Conservation (phyloP, 2,888 invertebrate species). For the Pediacus dermestoides region DNA sequence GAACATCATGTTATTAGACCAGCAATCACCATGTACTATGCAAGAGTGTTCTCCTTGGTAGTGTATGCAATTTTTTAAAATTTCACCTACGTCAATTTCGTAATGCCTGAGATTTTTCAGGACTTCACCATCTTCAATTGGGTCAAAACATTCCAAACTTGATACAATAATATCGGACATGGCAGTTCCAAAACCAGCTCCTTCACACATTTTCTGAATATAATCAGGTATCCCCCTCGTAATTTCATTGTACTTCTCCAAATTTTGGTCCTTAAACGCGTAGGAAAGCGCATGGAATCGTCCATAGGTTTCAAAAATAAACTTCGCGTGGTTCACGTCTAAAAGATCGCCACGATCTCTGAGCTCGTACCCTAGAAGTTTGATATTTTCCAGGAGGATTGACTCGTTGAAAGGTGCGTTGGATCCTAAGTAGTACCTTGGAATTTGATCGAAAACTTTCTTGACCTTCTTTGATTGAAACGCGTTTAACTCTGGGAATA, state of each 20-base stretch:
- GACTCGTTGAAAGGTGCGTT: background rate
- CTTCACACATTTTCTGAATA: too few species aligned
- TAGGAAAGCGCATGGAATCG: slow-evolving; percentile 5
- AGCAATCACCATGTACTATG: slow-evolving; percentile 25
- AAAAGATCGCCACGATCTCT: background rate
- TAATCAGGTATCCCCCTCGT: too few species aligned
- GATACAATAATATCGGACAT: too few species aligned
- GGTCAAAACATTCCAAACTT: background rate
- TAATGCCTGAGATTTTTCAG: slow-evolving; percentile 5
- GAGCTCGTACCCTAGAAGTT: background rate
- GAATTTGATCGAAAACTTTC: slow-evolving; percentile 1
- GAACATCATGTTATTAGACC: slow-evolving; percentile 28
- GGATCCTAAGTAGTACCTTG: slow-evolving; percentile 1
- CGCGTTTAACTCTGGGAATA: slow-evolving; percentile 28
- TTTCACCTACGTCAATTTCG: background rate
- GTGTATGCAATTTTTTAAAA: background rate
- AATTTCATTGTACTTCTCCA: background rate
- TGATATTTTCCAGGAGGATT: slow-evolving; percentile 1
- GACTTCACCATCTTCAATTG: slow-evolving; percentile 4
- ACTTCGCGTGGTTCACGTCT: background rate
- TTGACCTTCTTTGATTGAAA: slow-evolving; percentile 13
- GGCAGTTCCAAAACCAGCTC: too few species aligned
- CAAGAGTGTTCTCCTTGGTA: slow-evolving; percentile 13
- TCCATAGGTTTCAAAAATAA: slow-evolving; percentile 3
- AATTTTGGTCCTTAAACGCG: slow-evolving; percentile 3